These are phyloP conservation scores for Syngnathus typhle DNA, from an alignment of 2,113 vertebrate genomes.

Conservation along the genomic window DNA sequence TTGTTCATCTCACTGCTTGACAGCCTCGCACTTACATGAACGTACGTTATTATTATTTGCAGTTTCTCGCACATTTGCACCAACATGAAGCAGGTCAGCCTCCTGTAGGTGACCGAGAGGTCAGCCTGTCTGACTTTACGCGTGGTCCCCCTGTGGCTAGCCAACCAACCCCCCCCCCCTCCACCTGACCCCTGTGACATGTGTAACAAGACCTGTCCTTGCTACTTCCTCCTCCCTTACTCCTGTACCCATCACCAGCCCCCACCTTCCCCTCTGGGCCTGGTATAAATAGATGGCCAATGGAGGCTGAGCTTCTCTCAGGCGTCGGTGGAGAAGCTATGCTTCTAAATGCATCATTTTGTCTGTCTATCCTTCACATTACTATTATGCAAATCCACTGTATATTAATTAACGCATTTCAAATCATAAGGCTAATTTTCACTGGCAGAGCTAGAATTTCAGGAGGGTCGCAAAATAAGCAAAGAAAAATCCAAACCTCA, in stretches of 20 bases:
- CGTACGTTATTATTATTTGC: neutral
- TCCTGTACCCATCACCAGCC: slow-evolving; percentile 23
- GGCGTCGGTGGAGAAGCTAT: slow-evolving; percentile 26
- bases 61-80: slow-evolving; percentile 13
- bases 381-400: neutral
- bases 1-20: slow-evolving; percentile 47
- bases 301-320: slow-evolving; percentile 49
- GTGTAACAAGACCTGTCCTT: slow-evolving; percentile 71
- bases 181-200: slow-evolving; percentile 51
- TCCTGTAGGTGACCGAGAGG: slow-evolving; percentile 79
- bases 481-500: no score
- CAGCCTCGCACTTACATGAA: neutral
- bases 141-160: slow-evolving; percentile 70
- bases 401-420: neutral
- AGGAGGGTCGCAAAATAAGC: no score
- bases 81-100: slow-evolving; percentile 71
- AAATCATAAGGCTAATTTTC: no score
- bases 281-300: slow-evolving; percentile 71
- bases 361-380: slow-evolving; percentile 42
- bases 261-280: slow-evolving; percentile 41
- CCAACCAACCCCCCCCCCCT: slow-evolving; percentile 39
- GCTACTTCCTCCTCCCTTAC: slow-evolving; percentile 31
- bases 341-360: slow-evolving; percentile 42
- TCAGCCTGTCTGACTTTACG: slow-evolving; percentile 85
- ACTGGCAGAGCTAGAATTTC: no score